Percentiles rank a stretch among this genome's conserved stretches.
phyloP scores from a whole-genome alignment of 30 jellyfish, hydroid and myxozoan genomes.

The Hydractinia symbiolongicarpus region DNA sequence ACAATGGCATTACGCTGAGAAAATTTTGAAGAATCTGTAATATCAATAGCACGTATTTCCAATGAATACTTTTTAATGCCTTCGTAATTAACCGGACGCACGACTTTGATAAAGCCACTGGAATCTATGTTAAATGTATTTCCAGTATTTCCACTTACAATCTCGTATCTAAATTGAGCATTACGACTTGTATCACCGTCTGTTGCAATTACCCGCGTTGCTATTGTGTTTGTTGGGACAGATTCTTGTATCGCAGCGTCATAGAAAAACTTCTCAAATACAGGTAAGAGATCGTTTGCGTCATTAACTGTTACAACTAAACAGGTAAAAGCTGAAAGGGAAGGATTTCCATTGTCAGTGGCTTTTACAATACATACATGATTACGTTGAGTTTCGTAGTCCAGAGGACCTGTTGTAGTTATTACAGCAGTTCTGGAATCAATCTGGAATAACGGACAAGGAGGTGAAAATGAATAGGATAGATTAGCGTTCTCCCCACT shows the following conservation, averaged over 20 bases:
- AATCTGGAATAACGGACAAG: constrained; percentile 41
- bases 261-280: constrained; percentile 13
- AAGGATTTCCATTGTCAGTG: constrained; percentile 42
- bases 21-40: constrained; percentile 25
- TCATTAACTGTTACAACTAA: constrained; percentile 22
- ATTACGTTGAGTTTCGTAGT: constrained; percentile 41
- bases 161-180: constrained; percentile 8
- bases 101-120: constrained; percentile 18
- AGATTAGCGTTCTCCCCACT: constrained; percentile 50
- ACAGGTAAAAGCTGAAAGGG: constrained; percentile 13
- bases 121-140: constrained; percentile 14
- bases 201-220: constrained; percentile 31
- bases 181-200: constrained; percentile 40
- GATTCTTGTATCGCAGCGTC: constrained; percentile 23
- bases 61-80: constrained; percentile 5
- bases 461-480: constrained; percentile 43
- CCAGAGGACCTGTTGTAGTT: constrained; percentile 40
- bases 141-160: constrained; percentile 29
- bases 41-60: constrained; percentile 68
- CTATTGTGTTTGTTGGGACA: constrained; percentile 21
- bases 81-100: constrained; percentile 29
- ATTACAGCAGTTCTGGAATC: constrained; percentile 65
- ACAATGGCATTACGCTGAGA: constrained; percentile 59
- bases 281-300: constrained; percentile 43
- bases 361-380: constrained; percentile 49